These are phyloP conservation scores for Trematocara variabile DNA, from an alignment of 2,113 vertebrate species.

Conservation along the genomic window DNA sequence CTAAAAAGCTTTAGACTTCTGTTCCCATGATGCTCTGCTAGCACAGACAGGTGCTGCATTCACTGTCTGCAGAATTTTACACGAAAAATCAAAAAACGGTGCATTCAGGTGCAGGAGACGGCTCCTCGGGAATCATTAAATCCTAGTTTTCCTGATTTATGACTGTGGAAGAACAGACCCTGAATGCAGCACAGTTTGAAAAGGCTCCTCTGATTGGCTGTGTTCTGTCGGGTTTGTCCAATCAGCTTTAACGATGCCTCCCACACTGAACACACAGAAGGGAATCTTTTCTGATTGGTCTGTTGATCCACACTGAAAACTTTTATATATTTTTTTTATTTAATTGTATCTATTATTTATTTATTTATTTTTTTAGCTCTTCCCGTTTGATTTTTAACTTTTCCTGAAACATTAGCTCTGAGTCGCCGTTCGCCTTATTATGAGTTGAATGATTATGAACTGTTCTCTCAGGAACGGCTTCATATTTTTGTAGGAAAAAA, in stretches of 20 bases:
- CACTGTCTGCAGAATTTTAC: neutral
- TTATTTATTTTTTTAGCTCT: neutral
- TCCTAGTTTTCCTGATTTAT: neutral
- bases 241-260: neutral
- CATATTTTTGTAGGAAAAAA: neutral
- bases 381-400: neutral
- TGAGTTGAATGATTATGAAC: neutral
- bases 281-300: constrained; percentile 8
- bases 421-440: neutral
- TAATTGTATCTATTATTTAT: neutral
- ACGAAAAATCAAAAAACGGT: neutral
- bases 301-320: constrained; percentile 26
- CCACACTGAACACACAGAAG: neutral
- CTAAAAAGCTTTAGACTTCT: neutral
- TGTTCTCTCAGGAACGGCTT: neutral
- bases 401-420: neutral
- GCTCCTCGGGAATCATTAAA: neutral
- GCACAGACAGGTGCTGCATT: neutral
- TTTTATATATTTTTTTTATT: neutral
- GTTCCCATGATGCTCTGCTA: neutral
- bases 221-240: neutral
- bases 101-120: neutral
- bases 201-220: neutral
- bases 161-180: neutral
- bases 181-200: constrained; percentile 3